Base-by-base conservation (phyloP, 1,140 invertebrate genomes). In the Pogonomyrmex barbatus region DNA sequence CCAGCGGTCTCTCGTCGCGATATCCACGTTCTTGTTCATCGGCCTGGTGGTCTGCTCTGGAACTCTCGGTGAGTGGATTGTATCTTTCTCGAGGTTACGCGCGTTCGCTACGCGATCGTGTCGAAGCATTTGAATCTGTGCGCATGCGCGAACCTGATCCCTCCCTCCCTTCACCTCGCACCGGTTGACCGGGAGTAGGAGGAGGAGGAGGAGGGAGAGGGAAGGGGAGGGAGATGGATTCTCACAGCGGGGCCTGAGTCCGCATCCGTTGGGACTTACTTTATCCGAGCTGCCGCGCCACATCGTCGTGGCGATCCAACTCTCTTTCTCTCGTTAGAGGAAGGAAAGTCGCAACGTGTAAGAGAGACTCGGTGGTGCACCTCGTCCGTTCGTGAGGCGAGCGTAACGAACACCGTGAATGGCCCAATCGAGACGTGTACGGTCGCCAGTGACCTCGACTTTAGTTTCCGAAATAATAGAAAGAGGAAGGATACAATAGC, bases 41-140 rank as follows among this genome's bases (percentile, higher is more conserved):
- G n/a, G 67, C 45, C n/a, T 68, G 63, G 24, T 92, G 33, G 24
- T 24, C 70, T 91, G 24, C 85, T 93, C 33, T 76, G 88, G 89
- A 88, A 88, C 87, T 89, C 58, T 91, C 60, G 92, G 92, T 92
- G 88, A 93, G 92, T 90, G 33, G 54, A 89, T 30, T 30, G n/a
- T 87, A 68, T 85, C 63, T 89, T 84, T 86, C 73, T 52, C 65
- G 68, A 88, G 75, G 63, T 86, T 84, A 76, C 52, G 42, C 36
- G 60, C 10, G 56, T 67, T 36, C 50, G 60, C 52, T 33, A 60
- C 17, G 42, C 14, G 14, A 2, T 24, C 0, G 62, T 39, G 36
- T 86, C 33, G 10, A 63, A 67, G 86, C 84, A 62, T 89, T 73
- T 50, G 68, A 71, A 85, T 89, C 68, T 42, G 56, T 0, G 77